Evolutionary conservation across 2,888 invertebrate species (phyloP).

Genomic region (Ellobium chinense): DNA sequence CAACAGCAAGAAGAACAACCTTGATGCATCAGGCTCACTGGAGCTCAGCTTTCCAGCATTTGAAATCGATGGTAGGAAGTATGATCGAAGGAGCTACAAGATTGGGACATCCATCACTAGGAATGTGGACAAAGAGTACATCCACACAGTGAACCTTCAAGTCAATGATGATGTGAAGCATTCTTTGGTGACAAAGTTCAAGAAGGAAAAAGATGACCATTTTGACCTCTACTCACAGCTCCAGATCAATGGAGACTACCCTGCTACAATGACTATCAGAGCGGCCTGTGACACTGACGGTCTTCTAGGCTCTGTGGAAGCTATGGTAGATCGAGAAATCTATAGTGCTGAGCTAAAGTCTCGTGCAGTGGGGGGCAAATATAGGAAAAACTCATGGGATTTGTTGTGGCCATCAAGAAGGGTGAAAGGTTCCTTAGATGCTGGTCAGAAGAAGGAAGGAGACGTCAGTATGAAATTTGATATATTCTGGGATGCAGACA

Average conservation of each 20-base stretch:
- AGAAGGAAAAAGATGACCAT: not conserved
- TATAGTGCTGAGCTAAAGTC: conserved; percentile 21
- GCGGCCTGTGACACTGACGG: not conserved
- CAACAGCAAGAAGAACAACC: conserved; percentile 16
- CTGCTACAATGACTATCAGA: conserved; percentile 12
- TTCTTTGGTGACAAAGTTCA: conserved; percentile 34
- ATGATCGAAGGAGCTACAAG: conserved; percentile 1
- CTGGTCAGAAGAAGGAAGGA: conserved; percentile 34
- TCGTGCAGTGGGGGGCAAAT: not conserved
- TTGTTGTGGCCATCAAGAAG: conserved; percentile 37
- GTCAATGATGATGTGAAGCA: conserved; percentile 24
- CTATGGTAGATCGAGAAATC: not conserved
- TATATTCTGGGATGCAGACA: conserved; percentile 64
- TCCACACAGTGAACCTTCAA: conserved; percentile 34
- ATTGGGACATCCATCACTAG: conserved; percentile 16
- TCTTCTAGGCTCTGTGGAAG: not conserved
- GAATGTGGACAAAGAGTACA: conserved; percentile 35
- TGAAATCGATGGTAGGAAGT: conserved; percentile 1
- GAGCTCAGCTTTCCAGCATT: conserved; percentile 35
- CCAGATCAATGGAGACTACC: conserved; percentile 1
- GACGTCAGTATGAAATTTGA: conserved; percentile 18
- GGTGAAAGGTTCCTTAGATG: conserved; percentile 39
- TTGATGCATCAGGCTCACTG: conserved; percentile 26
- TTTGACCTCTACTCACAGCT: conserved; percentile 37
- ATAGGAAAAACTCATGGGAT: conserved; percentile 23